Evolutionary conservation across 1,140 invertebrate genomes (phyloP), one percentile per base, ranked within the genome.

Genomic region (Odontomachus brunneus): DNA sequence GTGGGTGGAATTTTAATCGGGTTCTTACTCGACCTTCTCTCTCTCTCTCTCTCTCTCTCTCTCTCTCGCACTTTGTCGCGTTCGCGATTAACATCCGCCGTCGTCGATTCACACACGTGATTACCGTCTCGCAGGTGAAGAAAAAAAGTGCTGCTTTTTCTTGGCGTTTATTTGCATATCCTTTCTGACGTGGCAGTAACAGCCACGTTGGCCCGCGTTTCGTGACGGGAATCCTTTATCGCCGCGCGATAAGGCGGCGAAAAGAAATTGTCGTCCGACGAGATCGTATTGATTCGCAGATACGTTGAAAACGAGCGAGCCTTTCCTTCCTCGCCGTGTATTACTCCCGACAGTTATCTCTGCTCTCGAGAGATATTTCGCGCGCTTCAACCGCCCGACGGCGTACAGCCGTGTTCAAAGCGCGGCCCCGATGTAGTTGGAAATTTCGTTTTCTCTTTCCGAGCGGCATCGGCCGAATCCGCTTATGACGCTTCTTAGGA

Each of bases 401-500:
- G 26, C 63, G 19, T 26, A 3, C 59, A 17, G 19, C 14, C n/a
- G n/a, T 22, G 19, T 62, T 62, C n/a, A 59, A 73, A 81, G 51
- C 33, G 38, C 53, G 38, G 51, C 17, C 24, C 49, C 24, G 48
- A 62, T 48, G 44, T 59, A 29, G 53, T 49, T 74, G 62, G 73
- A 85, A 88, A 88, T 62, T 88, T 88, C 63, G 26, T 80, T 88
- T 88, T 83, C 66, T 66, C 65, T 84, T 82, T 82, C 55, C 75
- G 65, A 49, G 66, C 26, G 55, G 14, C 65, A 49, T 74, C 17
- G 71, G 33, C 60, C 24, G 80, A 88, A 87, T 87, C 87, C 82
- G 85, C 86, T 88, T 87, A 88, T 82, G 72, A 84, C 75, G 75
- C 87, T 71, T 87, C 86, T 88, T 84, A 82, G 87, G 83, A 88